Evolutionary conservation across 2,113 vertebrate genomes (phyloP).

Genomic region (Scomber colias): DNA sequence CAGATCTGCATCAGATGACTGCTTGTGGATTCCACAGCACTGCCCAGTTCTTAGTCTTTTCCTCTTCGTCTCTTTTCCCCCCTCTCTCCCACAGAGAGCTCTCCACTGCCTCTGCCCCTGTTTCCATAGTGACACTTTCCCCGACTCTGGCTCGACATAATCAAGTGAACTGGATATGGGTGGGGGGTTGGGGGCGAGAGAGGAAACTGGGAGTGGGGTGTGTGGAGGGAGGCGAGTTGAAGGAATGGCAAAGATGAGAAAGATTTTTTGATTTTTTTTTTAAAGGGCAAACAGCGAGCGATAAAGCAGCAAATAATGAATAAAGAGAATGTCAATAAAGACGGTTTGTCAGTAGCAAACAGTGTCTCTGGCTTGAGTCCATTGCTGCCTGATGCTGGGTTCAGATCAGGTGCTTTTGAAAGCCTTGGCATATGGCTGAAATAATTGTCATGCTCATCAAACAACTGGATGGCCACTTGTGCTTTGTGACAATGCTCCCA

Average conservation of each 20-base stretch:
- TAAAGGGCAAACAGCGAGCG: conserved; percentile 28
- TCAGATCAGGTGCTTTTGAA: conserved; percentile 64
- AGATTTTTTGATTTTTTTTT: conserved; percentile 10
- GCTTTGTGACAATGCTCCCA: conserved; percentile 72
- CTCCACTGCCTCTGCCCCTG: conserved; percentile 79
- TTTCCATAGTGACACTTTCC: conserved; percentile 86
- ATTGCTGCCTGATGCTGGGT: conserved; percentile 34
- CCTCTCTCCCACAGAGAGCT: conserved; percentile 56
- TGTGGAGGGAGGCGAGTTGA: conserved; percentile 15
- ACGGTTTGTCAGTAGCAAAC: conserved; percentile 58
- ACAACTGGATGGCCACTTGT: conserved; percentile 77
- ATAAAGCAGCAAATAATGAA: conserved; percentile 66
- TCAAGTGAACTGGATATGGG: conserved; percentile 70
- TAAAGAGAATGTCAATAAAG: conserved; percentile 57
- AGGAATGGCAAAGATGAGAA: conserved; percentile 60
- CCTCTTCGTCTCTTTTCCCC: conserved; percentile 12
- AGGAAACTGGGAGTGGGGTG: conserved; percentile 17
- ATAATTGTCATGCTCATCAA: conserved; percentile 79
- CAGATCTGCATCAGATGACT: conserved; percentile 35
- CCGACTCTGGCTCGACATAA: conserved; percentile 76
- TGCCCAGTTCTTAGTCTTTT: conserved; percentile 44
- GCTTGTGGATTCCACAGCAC: conserved; percentile 64
- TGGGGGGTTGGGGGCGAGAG: conserved; percentile 61
- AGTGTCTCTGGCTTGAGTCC: conserved; percentile 25
- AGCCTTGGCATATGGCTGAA: conserved; percentile 77